Evolutionary conservation across 1,140 invertebrate species (phyloP).

Genomic region (Macrocentrus cingulum): DNA sequence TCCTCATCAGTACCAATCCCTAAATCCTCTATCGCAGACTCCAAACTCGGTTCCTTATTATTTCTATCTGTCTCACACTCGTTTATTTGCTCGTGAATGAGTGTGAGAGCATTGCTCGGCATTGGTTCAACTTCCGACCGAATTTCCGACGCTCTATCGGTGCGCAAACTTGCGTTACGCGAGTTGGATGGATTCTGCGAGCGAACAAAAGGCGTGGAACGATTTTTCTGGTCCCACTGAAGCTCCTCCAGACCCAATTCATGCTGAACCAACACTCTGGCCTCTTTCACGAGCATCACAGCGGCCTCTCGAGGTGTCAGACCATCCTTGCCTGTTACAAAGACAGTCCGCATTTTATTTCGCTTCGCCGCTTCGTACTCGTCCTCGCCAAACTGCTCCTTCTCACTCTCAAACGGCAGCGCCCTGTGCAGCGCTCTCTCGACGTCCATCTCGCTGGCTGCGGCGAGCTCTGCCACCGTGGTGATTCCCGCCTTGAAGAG

Average conservation of each 20-base stretch:
- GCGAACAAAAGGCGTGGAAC: not conserved
- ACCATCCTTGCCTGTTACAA: conserved; percentile 79
- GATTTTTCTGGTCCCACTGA: conserved; percentile 48
- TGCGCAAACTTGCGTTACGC: too few relatives aligned
- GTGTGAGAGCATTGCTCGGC: too few relatives aligned
- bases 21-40: too few relatives aligned
- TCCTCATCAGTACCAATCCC: too few relatives aligned
- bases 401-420: conserved; percentile 81
- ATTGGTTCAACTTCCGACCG: too few relatives aligned
- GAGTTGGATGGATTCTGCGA: not conserved
- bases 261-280: conserved; percentile 66
- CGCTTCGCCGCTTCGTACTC: conserved; percentile 68
- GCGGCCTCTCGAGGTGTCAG: conserved; percentile 84
- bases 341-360: conserved; percentile 72
- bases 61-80: too few relatives aligned
- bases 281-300: conserved; percentile 75
- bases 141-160: too few relatives aligned
- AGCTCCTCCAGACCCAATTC: conserved; percentile 58
- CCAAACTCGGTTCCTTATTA: too few relatives aligned
- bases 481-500: conserved; percentile 85
- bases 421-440: conserved; percentile 78
- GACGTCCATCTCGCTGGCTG: conserved; percentile 67
- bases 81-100: too few relatives aligned
- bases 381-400: conserved; percentile 71
- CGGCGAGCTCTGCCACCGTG: conserved; percentile 75